Percentiles rank a stretch among this genome's conserved stretches.
These are phyloP conservation scores for Dione vanillae DNA, from an alignment of 2,888 invertebrate species.

Conservation along the genomic window DNA sequence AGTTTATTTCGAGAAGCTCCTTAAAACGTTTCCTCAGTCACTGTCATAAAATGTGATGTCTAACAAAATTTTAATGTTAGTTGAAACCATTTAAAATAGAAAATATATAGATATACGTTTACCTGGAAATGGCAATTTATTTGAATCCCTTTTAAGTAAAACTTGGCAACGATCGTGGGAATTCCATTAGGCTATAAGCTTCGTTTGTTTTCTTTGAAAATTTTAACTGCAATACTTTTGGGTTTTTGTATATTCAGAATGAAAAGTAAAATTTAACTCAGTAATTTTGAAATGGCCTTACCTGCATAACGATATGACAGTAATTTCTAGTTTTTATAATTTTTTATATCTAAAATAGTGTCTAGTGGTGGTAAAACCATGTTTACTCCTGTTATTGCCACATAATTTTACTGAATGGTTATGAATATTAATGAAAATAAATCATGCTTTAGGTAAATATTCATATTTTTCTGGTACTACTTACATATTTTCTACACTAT, in stretches of 20 bases:
- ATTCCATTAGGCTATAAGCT: conserved; percentile 16
- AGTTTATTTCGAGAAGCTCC: not conserved
- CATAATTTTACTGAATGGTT: too few species aligned
- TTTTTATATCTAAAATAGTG: too few species aligned
- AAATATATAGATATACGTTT: conserved; percentile 16
- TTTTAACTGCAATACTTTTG: not conserved
- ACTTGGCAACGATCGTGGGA: conserved; percentile 15
- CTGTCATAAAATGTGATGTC: conserved; percentile 14
- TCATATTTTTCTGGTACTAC: too few species aligned
- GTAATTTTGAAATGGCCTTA: too few species aligned
- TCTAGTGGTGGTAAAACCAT: too few species aligned
- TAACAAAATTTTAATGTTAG: conserved; percentile 20
- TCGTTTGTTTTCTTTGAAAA: conserved; percentile 9
- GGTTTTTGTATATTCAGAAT: not conserved
- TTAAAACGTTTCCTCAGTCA: conserved; percentile 1
- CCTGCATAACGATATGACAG: too few species aligned
- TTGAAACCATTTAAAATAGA: conserved; percentile 29
- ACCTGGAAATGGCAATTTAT: conserved; percentile 22
- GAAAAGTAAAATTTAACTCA: too few species aligned
- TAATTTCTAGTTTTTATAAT: too few species aligned
- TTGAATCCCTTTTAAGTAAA: conserved; percentile 1
- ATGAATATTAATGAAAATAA: too few species aligned
- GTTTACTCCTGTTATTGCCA: too few species aligned
- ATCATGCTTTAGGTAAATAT: too few species aligned
- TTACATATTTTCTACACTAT: too few species aligned